Evolutionary conservation across 2,888 invertebrate genomes (phyloP).

Genomic region (Drosophila kuntzei): DNA sequence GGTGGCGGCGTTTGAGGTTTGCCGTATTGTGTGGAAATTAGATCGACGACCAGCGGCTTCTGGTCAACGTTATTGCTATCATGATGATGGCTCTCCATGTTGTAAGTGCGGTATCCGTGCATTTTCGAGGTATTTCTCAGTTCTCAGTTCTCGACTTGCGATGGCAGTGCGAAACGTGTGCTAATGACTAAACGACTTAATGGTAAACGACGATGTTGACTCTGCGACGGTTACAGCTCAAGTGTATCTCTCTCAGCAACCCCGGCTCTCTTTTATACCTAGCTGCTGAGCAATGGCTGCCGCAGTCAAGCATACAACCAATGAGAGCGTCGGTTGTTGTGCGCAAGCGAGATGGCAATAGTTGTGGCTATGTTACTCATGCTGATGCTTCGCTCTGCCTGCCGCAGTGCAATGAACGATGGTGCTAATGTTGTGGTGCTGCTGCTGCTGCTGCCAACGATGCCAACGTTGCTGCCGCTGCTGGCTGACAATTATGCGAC

Average conservation of each 20-base stretch:
- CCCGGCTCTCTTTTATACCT: slow-evolving; percentile 81
- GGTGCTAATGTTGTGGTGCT: slow-evolving; percentile 65
- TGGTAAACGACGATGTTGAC: slow-evolving; percentile 63
- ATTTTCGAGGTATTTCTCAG: slow-evolving; percentile 59
- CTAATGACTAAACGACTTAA: slow-evolving; percentile 23
- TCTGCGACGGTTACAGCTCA: slow-evolving; percentile 75
- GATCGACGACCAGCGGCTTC: slow-evolving; percentile 87
- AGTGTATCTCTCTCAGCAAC: slow-evolving; percentile 78
- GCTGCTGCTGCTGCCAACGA: slow-evolving; percentile 32
- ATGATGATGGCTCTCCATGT: slow-evolving; percentile 82
- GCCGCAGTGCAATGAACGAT: slow-evolving; percentile 58
- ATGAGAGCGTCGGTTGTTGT: slow-evolving; percentile 46
- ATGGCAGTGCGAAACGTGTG: slow-evolving; percentile 19
- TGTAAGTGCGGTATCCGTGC: slow-evolving; percentile 86
- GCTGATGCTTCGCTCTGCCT: slow-evolving; percentile 42
- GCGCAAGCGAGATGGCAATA: slow-evolving; percentile 47
- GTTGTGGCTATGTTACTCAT: slow-evolving; percentile 1
- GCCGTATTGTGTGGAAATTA: slow-evolving; percentile 87
- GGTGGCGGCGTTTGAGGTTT: slow-evolving; percentile 86
- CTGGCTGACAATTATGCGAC: slow-evolving; percentile 80
- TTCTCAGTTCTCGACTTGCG: slow-evolving; percentile 18
- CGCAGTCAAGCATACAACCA: slow-evolving; percentile 69
- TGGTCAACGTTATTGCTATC: slow-evolving; percentile 77
- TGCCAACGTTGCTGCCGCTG: slow-evolving; percentile 19
- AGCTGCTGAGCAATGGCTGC: slow-evolving; percentile 70